Evolutionary conservation across 2,888 invertebrate species (phyloP), one percentile per base, ranked within the genome.

Genomic region (Candidula unifasciata): DNA sequence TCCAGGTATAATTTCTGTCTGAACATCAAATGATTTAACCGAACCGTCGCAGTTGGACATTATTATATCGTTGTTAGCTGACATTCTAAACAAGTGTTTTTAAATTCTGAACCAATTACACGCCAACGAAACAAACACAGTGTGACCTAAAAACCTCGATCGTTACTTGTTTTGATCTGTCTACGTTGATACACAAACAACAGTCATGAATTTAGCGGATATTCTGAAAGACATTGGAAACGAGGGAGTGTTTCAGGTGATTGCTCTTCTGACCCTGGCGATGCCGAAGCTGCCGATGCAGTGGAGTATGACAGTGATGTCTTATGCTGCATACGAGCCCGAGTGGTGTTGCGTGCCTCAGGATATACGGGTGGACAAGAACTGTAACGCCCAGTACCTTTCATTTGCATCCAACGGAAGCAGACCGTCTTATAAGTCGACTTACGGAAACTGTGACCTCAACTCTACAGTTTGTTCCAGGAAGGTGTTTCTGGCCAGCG

Each of bases 271-370:
- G 52, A 35, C 57, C 33, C 60, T 84, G 64, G 69, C 54, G 13
- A 80, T 80, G 76, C 60, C 74, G 16, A 84, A 74, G 71, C 35
- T 84, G 74, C 71, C 74, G 37, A 79, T 84, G 44, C 71, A 74
- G 52, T 74, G 71, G 84, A 80, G 57, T 16, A 84, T 84, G 84
- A 84, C 76, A 16, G 74, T 68, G 74, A 79, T 84, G 79, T 78
- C 77, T 3, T 77, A 33, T 27, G 77, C 78, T 33, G 37, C 79
- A 8, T 79, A 79, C 57, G 71, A 27, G 21, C 79, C 79, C 27
- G 64, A 71, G 52, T 84, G 83, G 79, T 79, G 79, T 35, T 83
- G 83, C 69, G 79, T 83, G 52, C 78, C 77, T 18, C 10, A 24
- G 27, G 35, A 33, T 24, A 64, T 74, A 18, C 24, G 21, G 24